Base-by-base conservation (phyloP, 2,888 invertebrate species). In the Camptogramma bilineatum region DNA sequence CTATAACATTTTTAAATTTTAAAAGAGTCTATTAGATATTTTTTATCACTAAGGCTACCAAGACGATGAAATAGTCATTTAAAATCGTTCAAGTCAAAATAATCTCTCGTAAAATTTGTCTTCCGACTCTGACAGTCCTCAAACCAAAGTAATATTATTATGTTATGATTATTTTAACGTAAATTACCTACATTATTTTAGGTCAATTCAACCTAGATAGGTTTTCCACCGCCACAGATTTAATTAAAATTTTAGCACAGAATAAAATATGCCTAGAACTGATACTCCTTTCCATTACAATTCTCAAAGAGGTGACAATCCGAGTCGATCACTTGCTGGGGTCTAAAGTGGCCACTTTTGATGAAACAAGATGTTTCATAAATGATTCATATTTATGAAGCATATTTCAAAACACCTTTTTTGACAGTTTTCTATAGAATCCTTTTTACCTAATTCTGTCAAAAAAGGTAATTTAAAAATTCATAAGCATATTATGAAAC, bases 231-330 rank as follows among this genome's bases (percentile, higher is more conserved):
- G 76, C 72, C 62, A 77, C 76, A 81, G 77, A 81, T 82, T 82
- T 83, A 83, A 85, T 85, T 83, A 84, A 81, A 85, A 75, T 74
- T 9, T 59, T 31, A 70, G 79, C 51, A 58, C n/a, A 58, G 28
- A 28, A 81, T 82, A 79, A 79, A 85, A 83, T 84, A 86, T 0
- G 19, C 42, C 3, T 53, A 53, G 53, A 53, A 16, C 21, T 18
- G 42, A 9, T 7, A 51, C 51, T 31, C 17, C 8, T 17, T n/a
- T 44, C 8, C 5, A 44, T 44, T 4, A 16, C 10, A 8, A 8
- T 31, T 9, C 31, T 9, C 31, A 31, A 31, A 31, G 31, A 9
- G 31, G 31, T 31, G 10, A 21, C 21, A 21, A n/a, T n/a, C n/a
- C n/a, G n/a, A n/a, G n/a, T n/a, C n/a, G n/a, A 21, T 21, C 21